phyloP scores from a whole-genome alignment of 2,113 vertebrate species.

The Etia nguti region DNA sequence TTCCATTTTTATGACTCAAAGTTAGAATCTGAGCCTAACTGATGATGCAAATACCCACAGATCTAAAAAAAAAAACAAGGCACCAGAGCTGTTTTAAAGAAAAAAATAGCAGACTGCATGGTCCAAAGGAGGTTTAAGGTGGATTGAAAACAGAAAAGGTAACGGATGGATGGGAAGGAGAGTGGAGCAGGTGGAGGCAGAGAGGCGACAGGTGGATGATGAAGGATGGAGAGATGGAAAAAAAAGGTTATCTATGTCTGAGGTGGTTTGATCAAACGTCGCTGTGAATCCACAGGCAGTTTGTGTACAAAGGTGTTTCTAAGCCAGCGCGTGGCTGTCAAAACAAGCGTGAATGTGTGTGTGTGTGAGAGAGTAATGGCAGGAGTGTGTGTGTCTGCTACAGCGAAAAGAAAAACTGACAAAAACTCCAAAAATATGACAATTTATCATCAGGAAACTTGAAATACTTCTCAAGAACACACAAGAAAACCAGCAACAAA shows the following conservation, averaged over 20 bases:
- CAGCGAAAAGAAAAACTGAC: rapidly evolving
- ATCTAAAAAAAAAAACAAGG: background rate
- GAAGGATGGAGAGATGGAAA: background rate
- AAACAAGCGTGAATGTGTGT: background rate
- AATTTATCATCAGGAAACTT: background rate
- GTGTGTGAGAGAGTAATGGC: background rate
- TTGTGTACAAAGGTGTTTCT: conserved; percentile 27
- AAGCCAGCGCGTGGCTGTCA: background rate
- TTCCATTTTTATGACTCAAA: background rate
- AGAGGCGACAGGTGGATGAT: background rate
- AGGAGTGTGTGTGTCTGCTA: background rate
- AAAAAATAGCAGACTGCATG: background rate
- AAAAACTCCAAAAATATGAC: background rate
- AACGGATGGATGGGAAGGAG: background rate
- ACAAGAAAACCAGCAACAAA: background rate
- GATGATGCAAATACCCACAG: background rate
- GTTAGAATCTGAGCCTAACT: background rate
- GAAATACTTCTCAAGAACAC: background rate
- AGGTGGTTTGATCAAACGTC: background rate
- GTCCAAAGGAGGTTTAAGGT: conserved; percentile 4
- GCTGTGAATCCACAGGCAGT: conserved; percentile 29
- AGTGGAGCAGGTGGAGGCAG: background rate
- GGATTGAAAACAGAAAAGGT: background rate
- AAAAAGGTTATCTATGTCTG: background rate
- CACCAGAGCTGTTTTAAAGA: background rate